A percentile compares a stretch with the other conserved stretches of the same genome.
Conservation (phyloP, 1,140 invertebrate genomes). For the Drosophila pallidifrons region DNA sequence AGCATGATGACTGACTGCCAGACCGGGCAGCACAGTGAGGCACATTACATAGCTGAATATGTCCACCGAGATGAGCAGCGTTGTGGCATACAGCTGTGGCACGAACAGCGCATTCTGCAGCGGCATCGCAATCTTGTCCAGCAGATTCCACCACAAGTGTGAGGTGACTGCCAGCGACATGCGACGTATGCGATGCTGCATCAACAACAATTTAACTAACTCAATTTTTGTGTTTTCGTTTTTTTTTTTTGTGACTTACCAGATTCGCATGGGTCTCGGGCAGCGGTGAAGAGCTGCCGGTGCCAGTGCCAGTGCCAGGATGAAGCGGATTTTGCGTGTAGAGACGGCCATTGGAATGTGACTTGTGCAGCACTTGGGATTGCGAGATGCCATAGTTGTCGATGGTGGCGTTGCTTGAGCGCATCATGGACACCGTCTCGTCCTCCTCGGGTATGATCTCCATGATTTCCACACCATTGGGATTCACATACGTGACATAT, state of each 20-base stretch:
- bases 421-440: constrained; percentile 77
- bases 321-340: constrained; percentile 34
- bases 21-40: constrained; percentile 74
- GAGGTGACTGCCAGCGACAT: constrained; percentile 73
- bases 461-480: constrained; percentile 84
- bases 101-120: constrained; percentile 74
- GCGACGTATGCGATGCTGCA: constrained; percentile 69
- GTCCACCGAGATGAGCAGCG: constrained; percentile 76
- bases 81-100: constrained; percentile 78
- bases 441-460: constrained; percentile 84
- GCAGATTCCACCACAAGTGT: constrained; percentile 74
- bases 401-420: constrained; percentile 79
- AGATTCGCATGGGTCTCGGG: constrained; percentile 61
- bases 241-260: constrained; percentile 49
- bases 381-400: constrained; percentile 73
- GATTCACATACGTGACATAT: constrained; percentile 81
- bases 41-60: constrained; percentile 84
- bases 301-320: constrained; percentile 55
- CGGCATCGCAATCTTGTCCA: constrained; percentile 78
- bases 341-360: constrained; percentile 67
- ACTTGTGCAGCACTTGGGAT: constrained; percentile 70
- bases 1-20: constrained; percentile 77
- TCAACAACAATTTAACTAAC: background rate
- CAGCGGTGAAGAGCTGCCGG: constrained; percentile 61
- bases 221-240: background rate